Percentiles rank a stretch among this genome's conserved stretches.
Evolutionary conservation across 2,113 vertebrate species (phyloP).

Genomic region (Pardalotus punctatus): DNA sequence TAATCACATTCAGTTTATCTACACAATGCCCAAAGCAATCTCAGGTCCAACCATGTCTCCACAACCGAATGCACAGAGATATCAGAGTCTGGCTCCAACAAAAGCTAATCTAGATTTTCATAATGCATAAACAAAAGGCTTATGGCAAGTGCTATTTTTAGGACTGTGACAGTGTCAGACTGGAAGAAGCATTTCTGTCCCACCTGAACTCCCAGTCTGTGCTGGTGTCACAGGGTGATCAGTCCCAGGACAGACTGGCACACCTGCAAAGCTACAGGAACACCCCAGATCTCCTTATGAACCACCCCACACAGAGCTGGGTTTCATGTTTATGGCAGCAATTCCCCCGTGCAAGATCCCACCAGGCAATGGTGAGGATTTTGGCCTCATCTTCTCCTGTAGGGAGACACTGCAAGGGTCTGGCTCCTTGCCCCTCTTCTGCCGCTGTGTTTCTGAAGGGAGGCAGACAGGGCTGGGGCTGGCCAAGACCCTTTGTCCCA

Average conservation of each 20-base stretch:
- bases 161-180: not conserved
- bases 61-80: not conserved
- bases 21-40: not conserved
- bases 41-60: not conserved
- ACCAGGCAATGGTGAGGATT: not conserved
- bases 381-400: not conserved
- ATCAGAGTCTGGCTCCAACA: not conserved
- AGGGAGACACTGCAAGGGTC: not conserved
- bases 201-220: not conserved
- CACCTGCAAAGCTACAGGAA: not conserved
- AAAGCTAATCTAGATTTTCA: not conserved
- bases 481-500: not conserved
- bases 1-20: not conserved
- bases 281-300: not conserved
- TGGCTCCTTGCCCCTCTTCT: not conserved
- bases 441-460: not conserved
- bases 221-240: fast-evolving
- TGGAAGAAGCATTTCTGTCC: not conserved
- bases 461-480: not conserved
- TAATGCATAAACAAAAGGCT: not conserved
- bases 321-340: fast-evolving
- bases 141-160: not conserved
- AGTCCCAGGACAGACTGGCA: not conserved
- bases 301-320: not conserved
- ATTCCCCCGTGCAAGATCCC: not conserved